Conservation (phyloP, 2,113 vertebrate species). For the Toxotes chatareus region DNA sequence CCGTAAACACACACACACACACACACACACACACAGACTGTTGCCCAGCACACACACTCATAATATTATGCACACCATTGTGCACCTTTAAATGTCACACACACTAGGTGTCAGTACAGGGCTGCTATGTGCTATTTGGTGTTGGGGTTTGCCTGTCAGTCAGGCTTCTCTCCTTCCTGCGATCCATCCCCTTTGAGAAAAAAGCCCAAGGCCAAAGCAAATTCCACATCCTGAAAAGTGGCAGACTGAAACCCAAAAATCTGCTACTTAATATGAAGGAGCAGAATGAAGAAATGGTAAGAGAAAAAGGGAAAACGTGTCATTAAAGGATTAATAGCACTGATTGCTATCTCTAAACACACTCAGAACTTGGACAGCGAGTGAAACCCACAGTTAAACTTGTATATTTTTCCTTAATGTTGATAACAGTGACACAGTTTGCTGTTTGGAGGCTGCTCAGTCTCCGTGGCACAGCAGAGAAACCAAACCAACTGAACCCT, state of each 20-base stretch:
- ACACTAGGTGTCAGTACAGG: slow-evolving; percentile 17
- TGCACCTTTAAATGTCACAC: slow-evolving; percentile 49
- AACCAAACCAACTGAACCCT: slow-evolving; percentile 44
- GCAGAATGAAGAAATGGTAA: slow-evolving; percentile 3
- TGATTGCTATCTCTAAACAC: slow-evolving; percentile 56
- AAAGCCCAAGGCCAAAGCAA: slow-evolving; percentile 40
- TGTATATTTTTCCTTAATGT: slow-evolving; percentile 62
- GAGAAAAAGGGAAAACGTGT: not conserved
- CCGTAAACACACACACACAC: slow-evolving; percentile 31
- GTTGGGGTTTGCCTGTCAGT: slow-evolving; percentile 57
- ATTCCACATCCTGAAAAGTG: slow-evolving; percentile 37
- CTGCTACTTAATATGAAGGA: slow-evolving; percentile 16
- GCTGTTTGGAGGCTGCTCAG: slow-evolving; percentile 49
- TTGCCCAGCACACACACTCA: slow-evolving; percentile 38
- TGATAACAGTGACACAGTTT: slow-evolving; percentile 59
- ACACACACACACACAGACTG: slow-evolving; percentile 32
- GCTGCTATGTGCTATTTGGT: slow-evolving; percentile 49
- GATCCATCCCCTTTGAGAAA: slow-evolving; percentile 32
- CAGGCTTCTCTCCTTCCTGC: slow-evolving; percentile 31
- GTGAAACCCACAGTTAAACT: slow-evolving; percentile 54
- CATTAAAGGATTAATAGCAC: slow-evolving; percentile 55
- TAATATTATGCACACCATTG: slow-evolving; percentile 16
- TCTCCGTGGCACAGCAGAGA: slow-evolving; percentile 22
- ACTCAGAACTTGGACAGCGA: slow-evolving; percentile 46
- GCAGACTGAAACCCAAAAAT: slow-evolving; percentile 33